Percentiles rank a stretch among this genome's conserved stretches.
phyloP scores from a whole-genome alignment of 2,113 vertebrate genomes.

The Poeciliopsis occidentalis region DNA sequence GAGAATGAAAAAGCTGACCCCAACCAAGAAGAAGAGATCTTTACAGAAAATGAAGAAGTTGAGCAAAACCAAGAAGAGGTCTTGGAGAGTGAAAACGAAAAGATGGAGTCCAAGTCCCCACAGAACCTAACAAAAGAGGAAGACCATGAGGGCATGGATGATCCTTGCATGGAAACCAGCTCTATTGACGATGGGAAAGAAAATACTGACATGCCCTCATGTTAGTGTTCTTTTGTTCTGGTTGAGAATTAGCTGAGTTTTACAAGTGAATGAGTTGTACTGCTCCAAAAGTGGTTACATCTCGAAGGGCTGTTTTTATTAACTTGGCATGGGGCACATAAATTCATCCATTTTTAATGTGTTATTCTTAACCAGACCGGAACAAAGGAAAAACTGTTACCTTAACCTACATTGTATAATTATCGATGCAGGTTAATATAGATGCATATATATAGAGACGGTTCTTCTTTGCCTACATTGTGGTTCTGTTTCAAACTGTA shows the following conservation, averaged over 20 bases:
- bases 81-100: not conserved
- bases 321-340: conserved; percentile 20
- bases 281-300: not conserved
- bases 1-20: not conserved
- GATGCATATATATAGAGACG: not conserved
- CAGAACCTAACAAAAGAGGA: conserved; percentile 27
- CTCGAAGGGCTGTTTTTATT: conserved; percentile 12
- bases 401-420: conserved; percentile 42
- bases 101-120: conserved; percentile 19
- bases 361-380: conserved; percentile 2
- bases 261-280: not conserved
- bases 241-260: conserved; percentile 36
- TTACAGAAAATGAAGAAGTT: not conserved
- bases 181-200: conserved; percentile 47
- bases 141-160: not conserved
- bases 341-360: conserved; percentile 9
- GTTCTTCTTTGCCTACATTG: conserved; percentile 5
- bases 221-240: conserved; percentile 49
- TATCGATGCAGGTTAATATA: conserved; percentile 36
- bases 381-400: conserved; percentile 9
- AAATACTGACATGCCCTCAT: conserved; percentile 43
- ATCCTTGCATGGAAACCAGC: conserved; percentile 10
- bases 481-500: conserved; percentile 40
- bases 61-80: not conserved
- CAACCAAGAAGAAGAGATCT: conserved; percentile 4